Evolutionary conservation across 2,797 vertebrate species (phyloP).

Genomic region (Craterocephalus amniculus): DNA sequence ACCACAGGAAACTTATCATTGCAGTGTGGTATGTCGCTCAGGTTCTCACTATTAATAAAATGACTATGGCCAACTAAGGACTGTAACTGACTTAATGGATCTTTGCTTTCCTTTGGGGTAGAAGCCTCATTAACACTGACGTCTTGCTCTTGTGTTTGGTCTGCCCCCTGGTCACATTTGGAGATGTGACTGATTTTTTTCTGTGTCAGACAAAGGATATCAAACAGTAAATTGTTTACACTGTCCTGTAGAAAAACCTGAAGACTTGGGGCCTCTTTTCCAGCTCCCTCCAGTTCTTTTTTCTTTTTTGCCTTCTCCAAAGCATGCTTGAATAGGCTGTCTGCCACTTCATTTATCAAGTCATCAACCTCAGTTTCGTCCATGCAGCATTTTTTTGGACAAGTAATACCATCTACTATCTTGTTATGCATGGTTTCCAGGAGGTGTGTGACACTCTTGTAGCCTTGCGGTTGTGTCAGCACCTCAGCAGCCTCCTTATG

Average conservation of each 20-base stretch:
- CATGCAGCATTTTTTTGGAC: slow-evolving; percentile 76
- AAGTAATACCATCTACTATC: slow-evolving; percentile 87
- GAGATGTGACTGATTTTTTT: slow-evolving; percentile 89
- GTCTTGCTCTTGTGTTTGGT: slow-evolving; percentile 66
- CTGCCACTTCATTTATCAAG: slow-evolving; percentile 89
- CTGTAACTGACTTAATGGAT: slow-evolving; percentile 63
- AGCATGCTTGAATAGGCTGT: slow-evolving; percentile 89
- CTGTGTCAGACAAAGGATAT: slow-evolving; percentile 88
- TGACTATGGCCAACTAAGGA: slow-evolving; percentile 60
- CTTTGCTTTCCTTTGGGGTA: slow-evolving; percentile 64
- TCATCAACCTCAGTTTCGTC: slow-evolving; percentile 85
- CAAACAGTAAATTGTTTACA: slow-evolving; percentile 89
- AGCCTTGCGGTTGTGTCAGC: slow-evolving; percentile 84
- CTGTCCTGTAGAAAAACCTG: slow-evolving; percentile 86
- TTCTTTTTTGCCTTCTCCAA: slow-evolving; percentile 88
- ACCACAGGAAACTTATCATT: slow-evolving; percentile 62
- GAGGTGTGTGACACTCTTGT: slow-evolving; percentile 86
- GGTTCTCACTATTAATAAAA: slow-evolving; percentile 58
- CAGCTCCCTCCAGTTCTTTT: slow-evolving; percentile 74
- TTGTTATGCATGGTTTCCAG: slow-evolving; percentile 88
- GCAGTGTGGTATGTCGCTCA: slow-evolving; percentile 41
- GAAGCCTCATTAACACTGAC: slow-evolving; percentile 54
- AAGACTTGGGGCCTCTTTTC: slow-evolving; percentile 74
- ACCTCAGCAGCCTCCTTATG: slow-evolving; percentile 88
- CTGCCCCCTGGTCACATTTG: slow-evolving; percentile 74